Percentiles rank a stretch among this genome's conserved stretches.
phyloP scores from a whole-genome alignment of 2,113 vertebrate species.

The Tachysurus fulvidraco region DNA sequence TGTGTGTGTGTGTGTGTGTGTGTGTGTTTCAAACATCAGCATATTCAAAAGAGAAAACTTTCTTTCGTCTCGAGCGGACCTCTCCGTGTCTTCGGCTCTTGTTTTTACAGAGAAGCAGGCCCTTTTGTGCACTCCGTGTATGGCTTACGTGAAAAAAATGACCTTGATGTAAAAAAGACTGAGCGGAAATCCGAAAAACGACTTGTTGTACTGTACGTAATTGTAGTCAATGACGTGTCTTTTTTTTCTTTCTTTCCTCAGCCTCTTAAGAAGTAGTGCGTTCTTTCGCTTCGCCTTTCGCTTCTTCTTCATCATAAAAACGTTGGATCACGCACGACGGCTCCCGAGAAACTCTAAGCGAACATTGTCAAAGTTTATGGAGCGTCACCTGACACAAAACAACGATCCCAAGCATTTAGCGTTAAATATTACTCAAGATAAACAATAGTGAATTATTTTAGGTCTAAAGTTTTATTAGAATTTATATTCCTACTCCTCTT shows the following conservation, averaged over 20 bases:
- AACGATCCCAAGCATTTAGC: background rate
- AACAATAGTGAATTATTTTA: background rate
- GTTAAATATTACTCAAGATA: background rate
- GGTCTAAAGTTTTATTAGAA: background rate
- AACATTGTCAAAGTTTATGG: background rate
- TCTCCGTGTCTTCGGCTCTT: slow-evolving; percentile 46
- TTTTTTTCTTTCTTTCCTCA: background rate
- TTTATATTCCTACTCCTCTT: slow-evolving; percentile 16
- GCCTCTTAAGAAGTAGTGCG: slow-evolving; percentile 28
- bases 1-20: background rate
- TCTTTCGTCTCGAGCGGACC: background rate
- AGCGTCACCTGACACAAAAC: background rate
- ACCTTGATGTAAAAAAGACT: slow-evolving; percentile 40
- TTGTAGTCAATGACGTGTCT: slow-evolving; percentile 21
- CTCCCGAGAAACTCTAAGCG: slow-evolving; percentile 21
- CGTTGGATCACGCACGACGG: background rate
- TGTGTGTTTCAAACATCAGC: slow-evolving; percentile 34
- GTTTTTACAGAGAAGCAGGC: slow-evolving; percentile 64
- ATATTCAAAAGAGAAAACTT: slow-evolving; percentile 36
- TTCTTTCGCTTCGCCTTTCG: slow-evolving; percentile 38
- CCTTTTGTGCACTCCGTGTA: slow-evolving; percentile 60
- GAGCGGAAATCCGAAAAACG: slow-evolving; percentile 31
- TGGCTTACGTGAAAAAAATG: slow-evolving; percentile 50
- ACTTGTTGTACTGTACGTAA: slow-evolving; percentile 48
- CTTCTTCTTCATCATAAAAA: slow-evolving; percentile 14